Conservation (phyloP, 1,140 invertebrate species). For the Apis laboriosa region DNA sequence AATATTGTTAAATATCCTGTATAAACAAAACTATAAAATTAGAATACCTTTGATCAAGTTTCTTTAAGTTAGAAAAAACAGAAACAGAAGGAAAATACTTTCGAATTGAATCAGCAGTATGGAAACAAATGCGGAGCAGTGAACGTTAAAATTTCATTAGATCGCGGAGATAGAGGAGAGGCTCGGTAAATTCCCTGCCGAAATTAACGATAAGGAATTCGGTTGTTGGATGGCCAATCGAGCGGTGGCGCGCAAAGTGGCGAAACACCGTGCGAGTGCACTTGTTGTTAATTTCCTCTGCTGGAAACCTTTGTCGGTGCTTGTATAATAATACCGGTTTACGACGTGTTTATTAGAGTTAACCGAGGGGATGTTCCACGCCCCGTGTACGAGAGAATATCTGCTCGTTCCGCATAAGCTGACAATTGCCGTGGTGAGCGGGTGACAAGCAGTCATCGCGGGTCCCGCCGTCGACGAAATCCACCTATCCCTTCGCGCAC, state of each 20-base stretch:
- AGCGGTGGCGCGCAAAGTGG: neutral
- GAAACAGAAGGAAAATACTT: no score
- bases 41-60: no score
- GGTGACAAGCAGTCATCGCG: conserved; percentile 63
- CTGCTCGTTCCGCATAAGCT: conserved; percentile 54
- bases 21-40: no score
- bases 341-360: conserved; percentile 67
- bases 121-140: neutral
- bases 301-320: conserved; percentile 31
- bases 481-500: conserved; percentile 1
- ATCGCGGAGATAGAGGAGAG: neutral
- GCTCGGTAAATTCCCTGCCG: neutral
- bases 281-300: conserved; percentile 56
- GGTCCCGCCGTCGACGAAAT: conserved; percentile 42
- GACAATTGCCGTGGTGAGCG: conserved; percentile 61
- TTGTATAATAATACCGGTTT: conserved; percentile 58
- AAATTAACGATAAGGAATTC: conserved; percentile 42
- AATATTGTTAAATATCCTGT: no score
- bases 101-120: no score
- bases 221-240: conserved; percentile 18
- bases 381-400: conserved; percentile 47
- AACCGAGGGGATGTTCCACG: conserved; percentile 22
- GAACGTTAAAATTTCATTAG: conserved; percentile 33
- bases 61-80: no score
- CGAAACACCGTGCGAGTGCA: neutral